Percentiles rank a stretch among this genome's conserved stretches.
These are phyloP conservation scores for Parambassis ranga DNA, from an alignment of 2,797 vertebrate species.

Conservation along the genomic window DNA sequence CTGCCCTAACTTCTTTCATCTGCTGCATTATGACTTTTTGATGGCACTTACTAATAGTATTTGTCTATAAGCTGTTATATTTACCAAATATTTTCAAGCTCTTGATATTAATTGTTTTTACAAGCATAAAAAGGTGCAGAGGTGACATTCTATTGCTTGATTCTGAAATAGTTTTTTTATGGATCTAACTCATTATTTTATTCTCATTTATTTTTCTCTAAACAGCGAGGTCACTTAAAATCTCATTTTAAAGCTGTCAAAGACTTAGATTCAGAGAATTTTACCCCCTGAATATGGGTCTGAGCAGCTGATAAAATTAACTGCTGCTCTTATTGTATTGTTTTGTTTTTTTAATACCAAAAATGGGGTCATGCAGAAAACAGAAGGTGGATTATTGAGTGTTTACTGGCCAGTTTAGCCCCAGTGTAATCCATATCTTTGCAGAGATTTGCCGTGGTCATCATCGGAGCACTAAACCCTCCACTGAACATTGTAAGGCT, in stretches of 20 bases:
- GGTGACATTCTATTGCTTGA: too few relatives aligned
- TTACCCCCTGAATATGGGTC: slow-evolving; percentile 15
- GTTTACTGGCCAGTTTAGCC: slow-evolving; percentile 68
- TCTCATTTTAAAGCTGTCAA: background rate
- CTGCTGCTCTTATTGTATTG: slow-evolving; percentile 56
- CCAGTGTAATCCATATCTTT: slow-evolving; percentile 66
- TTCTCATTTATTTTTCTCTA: background rate
- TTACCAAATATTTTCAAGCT: too few relatives aligned
- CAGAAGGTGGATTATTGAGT: slow-evolving; percentile 63
- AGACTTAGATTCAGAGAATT: slow-evolving; percentile 24
- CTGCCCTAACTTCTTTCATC: slow-evolving; percentile 2
- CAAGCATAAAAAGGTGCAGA: too few relatives aligned
- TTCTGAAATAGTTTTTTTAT: too few relatives aligned
- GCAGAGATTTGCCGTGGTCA: slow-evolving; percentile 62
- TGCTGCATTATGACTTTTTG: too few relatives aligned
- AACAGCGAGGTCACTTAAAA: background rate
- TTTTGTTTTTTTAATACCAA: slow-evolving; percentile 45
- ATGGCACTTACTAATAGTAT: too few relatives aligned
- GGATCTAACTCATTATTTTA: too few relatives aligned
- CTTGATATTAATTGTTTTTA: too few relatives aligned
- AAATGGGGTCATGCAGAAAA: slow-evolving; percentile 61
- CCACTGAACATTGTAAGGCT: slow-evolving; percentile 42
- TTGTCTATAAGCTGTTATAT: too few relatives aligned
- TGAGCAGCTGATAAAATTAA: slow-evolving; percentile 37
- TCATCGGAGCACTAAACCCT: slow-evolving; percentile 54